Evolutionary conservation across 2,888 invertebrate species (phyloP), one percentile per base, ranked within the genome.

Genomic region (Drosophila fungiperda): DNA sequence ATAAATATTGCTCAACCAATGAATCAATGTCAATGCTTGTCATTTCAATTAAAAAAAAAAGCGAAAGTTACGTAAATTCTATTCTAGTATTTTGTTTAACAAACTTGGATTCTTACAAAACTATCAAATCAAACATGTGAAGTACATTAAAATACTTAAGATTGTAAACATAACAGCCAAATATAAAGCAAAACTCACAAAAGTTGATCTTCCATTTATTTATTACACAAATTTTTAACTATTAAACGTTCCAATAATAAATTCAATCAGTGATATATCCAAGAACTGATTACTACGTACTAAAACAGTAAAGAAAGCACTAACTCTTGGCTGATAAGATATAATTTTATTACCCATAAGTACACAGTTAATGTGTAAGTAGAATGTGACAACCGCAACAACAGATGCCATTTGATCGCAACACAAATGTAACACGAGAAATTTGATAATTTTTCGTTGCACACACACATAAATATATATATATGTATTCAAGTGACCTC

Each of bases 1-100:
- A 52, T 48, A 42, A 23, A 36, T 33, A 23, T 49, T n/a, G 74
- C 68, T 29, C 68, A 73, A 73, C 36, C 23, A 73, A 58, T 75
- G 54, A 69, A 36, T 52, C 60, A 63, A 63, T 63, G 58, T 4
- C 58, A 36, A 38, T 6, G 58, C 32, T 45, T n/a, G 48, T 72
- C 61, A 58, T 53, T 59, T 64, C n/a, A 38, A 55, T 58, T 62
- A 50, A 1, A 20, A 20, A 20, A 20, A 62, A 48, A 68, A 59
- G 50, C 38, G 17, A 49, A 61, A 61, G 26, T 54, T n/a, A 54
- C n/a, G 7, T 55, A 26, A 55, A 26, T 12, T 38, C 17, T 17
- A 36, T 33, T 53, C 4, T 17, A 17, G 8, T 23, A 15, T 35
- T 53, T 45, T 45, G 6, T 23, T 20, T 7, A 3, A 45, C 3